These are phyloP conservation scores for Taeniopygia guttata DNA, from an alignment of 2,797 vertebrate genomes.

Conservation along the genomic window DNA sequence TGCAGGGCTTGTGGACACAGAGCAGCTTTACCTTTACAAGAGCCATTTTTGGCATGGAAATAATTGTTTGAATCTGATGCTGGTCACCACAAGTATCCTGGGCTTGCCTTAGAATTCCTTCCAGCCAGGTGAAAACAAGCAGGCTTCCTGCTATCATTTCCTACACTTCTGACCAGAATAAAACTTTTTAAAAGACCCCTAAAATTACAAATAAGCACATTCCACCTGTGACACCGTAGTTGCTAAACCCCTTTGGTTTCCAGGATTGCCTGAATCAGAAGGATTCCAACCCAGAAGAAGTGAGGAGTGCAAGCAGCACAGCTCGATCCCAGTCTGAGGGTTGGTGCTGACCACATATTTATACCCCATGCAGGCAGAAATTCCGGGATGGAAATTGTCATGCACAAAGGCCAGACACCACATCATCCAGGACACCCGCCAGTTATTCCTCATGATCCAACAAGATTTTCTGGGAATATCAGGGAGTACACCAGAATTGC, in stretches of 20 bases:
- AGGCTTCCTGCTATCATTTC: neutral
- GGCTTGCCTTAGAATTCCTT: neutral
- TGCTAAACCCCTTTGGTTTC: neutral
- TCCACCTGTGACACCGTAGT: neutral
- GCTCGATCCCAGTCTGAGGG: neutral
- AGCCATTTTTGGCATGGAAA: accelerated
- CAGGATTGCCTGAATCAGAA: neutral
- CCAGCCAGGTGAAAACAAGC: neutral
- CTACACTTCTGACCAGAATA: neutral
- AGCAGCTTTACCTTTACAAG: neutral
- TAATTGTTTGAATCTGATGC: neutral
- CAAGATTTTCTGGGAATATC: neutral
- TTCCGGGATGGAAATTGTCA: neutral
- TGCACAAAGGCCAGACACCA: neutral
- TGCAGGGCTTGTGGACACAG: neutral
- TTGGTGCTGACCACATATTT: neutral
- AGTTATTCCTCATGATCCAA: neutral
- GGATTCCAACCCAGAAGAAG: neutral
- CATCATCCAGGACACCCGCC: neutral
- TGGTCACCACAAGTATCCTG: accelerated
- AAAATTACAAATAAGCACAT: neutral
- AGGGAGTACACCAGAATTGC: neutral
- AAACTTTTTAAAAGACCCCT: accelerated
- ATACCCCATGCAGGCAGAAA: neutral
- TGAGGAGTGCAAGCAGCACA: neutral